Evolutionary conservation across 2,888 invertebrate species (phyloP), one percentile per base, ranked within the genome.

Genomic region (Diadromus collaris): DNA sequence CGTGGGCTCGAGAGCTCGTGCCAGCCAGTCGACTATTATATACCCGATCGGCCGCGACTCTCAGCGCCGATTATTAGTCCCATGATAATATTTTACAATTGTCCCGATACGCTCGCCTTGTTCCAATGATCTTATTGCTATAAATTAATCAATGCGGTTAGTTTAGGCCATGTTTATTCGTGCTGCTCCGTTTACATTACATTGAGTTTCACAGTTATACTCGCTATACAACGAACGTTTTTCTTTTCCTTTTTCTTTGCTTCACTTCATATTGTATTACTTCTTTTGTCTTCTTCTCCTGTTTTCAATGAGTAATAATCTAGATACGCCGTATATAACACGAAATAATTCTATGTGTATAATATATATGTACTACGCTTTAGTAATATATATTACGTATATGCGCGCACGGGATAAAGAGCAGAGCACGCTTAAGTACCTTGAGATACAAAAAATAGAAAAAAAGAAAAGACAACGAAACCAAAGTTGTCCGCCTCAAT

Each of bases 141-240:
- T 74, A 67, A 76, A 79, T 72, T 58, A 68, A 68, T 70, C 68
- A 74, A 73, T 60, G 44, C 60, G 24, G 54, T 61, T 67, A 63
- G 73, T 70, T 87, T 88, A 88, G 88, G 88, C 88, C 88, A 78
- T 83, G 81, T 88, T 88, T 88, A 88, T 88, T 88, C 84, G 85
- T 88, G 85, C 86, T 84, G 84, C 79, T 83, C 80, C 16, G 79
- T 75, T 83, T 81, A 83, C 82, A 83, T 79, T 88, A 88, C 87
- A 88, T 85, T 83, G 83, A 86, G 76, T 83, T 85, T 85, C 82
- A 85, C 84, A 86, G 64, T 56, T 83, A 76, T 81, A 79, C 77
- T 83, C 81, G 82, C 79, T 83, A 84, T 79, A 79, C 79, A 82
- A 83, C 80, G 79, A 80, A 56, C 27, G n/a, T 27, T 56, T 56